A percentile compares a stretch with the other conserved stretches of the same genome.
Evolutionary conservation across 1,140 invertebrate genomes (phyloP).

Genomic region (Chironomus tepperi): DNA sequence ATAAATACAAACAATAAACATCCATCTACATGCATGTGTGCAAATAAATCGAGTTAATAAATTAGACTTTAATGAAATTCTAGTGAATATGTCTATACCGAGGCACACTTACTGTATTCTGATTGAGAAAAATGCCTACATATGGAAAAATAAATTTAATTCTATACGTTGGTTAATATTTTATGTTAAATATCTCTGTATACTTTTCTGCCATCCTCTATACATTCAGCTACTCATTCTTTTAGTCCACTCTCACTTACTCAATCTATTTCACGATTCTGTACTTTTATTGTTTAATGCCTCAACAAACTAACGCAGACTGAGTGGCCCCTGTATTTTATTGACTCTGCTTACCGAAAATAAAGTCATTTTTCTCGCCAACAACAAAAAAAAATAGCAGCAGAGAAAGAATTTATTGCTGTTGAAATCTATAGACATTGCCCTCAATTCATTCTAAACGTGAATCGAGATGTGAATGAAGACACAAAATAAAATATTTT

Average conservation of each 20-base stretch:
- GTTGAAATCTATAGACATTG: background rate
- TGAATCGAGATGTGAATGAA: background rate
- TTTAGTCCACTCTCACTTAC: background rate
- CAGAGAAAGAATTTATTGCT: background rate
- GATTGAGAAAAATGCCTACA: slow-evolving; percentile 22
- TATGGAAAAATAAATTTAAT: background rate
- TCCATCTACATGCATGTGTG: background rate
- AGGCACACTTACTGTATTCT: background rate
- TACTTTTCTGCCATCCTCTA: background rate
- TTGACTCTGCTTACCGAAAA: slow-evolving; percentile 1
- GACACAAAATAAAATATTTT: background rate
- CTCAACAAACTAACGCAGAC: background rate
- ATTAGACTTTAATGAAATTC: slow-evolving; percentile 23
- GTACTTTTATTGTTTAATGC: background rate
- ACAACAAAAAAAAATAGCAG: background rate
- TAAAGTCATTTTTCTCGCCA: no score
- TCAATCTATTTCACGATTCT: no score
- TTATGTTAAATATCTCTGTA: background rate
- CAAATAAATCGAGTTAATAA: slow-evolving; percentile 23
- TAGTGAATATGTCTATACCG: background rate
- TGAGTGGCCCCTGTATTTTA: slow-evolving; percentile 8
- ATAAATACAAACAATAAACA: background rate
- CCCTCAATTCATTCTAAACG: background rate
- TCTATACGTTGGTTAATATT: slow-evolving; percentile 4
- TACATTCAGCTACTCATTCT: background rate